Percentiles rank a stretch among this genome's conserved stretches.
Conservation (phyloP, 2,797 vertebrate genomes). For the Esox lucius region DNA sequence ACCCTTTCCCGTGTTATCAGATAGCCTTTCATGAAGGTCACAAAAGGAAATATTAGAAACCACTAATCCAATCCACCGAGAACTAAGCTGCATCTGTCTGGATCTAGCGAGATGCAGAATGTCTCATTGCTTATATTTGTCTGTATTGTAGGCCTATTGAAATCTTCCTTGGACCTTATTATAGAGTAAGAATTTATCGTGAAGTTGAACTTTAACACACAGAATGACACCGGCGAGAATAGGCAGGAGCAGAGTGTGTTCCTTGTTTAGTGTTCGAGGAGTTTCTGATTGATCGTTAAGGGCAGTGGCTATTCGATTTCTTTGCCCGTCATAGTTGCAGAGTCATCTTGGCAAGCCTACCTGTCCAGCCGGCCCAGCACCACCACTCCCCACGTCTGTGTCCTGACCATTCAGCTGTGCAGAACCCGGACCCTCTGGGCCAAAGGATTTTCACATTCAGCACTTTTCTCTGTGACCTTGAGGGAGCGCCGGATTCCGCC, state of each 20-base stretch:
- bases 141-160: no score
- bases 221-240: no score
- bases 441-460: conserved; percentile 19
- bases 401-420: conserved; percentile 22
- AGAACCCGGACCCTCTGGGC: conserved; percentile 27
- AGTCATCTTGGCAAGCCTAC: conserved; percentile 39
- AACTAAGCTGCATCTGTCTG: neutral
- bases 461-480: conserved; percentile 41
- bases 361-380: conserved; percentile 12
- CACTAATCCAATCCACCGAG: neutral
- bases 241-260: neutral
- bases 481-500: conserved; percentile 9
- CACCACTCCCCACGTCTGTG: neutral
- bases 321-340: conserved; percentile 18
- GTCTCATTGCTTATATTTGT: no score
- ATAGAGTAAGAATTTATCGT: no score
- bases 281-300: conserved; percentile 19
- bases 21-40: conserved; percentile 9
- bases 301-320: conserved; percentile 13
- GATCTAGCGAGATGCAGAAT: neutral
- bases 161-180: no score
- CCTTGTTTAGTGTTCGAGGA: conserved; percentile 2
- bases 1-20: conserved; percentile 4
- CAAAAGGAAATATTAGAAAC: conserved; percentile 5
- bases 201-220: no score